Evolutionary conservation across 1,140 invertebrate genomes (phyloP).

Genomic region (Pseudomyrmex pallidus): DNA sequence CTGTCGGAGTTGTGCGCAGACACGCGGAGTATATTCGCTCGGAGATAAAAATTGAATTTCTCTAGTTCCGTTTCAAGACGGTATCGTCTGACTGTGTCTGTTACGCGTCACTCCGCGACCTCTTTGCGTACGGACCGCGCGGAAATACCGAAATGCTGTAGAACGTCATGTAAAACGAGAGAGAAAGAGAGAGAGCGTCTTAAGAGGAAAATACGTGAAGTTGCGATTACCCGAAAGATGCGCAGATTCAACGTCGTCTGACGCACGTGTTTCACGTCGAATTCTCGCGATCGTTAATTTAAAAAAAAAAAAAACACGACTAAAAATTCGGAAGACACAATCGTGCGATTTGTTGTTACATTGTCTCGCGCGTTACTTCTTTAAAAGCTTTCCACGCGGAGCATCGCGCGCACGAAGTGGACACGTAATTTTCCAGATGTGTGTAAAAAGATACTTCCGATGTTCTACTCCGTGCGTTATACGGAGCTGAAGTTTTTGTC

Average conservation of each 20-base stretch:
- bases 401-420: not conserved
- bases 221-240: not conserved
- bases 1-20: not conserved
- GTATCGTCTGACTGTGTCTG: slow-evolving; percentile 34
- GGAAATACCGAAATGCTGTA: not conserved
- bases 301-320: too few relatives aligned
- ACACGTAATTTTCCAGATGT: slow-evolving; percentile 28
- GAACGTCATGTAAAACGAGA: not conserved
- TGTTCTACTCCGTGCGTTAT: slow-evolving; percentile 5
- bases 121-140: not conserved
- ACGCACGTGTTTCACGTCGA: not conserved
- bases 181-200: too few relatives aligned
- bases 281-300: not conserved
- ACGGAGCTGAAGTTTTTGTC: slow-evolving; percentile 49
- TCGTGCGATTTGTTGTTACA: not conserved
- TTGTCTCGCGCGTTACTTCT: not conserved
- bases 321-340: not conserved
- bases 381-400: not conserved
- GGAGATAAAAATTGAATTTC: slow-evolving; percentile 68
- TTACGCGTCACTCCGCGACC: not conserved
- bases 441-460: slow-evolving; percentile 23
- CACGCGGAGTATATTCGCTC: not conserved
- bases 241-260: not conserved
- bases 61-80: slow-evolving; percentile 43
- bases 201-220: slow-evolving; percentile 1